Percentiles rank a stretch among this genome's conserved stretches.
Conservation (phyloP, 2,888 invertebrate genomes). For the Adela reaumurella region DNA sequence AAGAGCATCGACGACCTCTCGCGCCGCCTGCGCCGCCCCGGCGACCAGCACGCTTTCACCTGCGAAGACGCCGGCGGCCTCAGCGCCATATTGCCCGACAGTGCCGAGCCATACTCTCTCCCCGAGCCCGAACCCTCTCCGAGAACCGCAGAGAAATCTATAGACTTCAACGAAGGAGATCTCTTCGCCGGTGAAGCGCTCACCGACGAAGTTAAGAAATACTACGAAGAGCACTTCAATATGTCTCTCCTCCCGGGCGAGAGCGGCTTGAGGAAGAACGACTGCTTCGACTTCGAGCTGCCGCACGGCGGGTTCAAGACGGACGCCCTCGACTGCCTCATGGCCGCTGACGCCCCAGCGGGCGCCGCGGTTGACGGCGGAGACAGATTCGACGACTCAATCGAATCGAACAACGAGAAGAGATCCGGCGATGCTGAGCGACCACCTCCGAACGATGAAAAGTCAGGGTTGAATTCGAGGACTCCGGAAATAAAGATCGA, state of each 20-base stretch:
- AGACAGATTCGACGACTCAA: not conserved
- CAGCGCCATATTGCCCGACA: not conserved
- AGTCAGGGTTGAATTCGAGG: too few species aligned
- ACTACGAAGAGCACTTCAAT: constrained; percentile 42
- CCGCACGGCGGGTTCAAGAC: constrained; percentile 37
- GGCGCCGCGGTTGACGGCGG: not conserved
- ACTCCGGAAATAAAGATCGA: too few species aligned
- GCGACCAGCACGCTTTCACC: constrained; percentile 17
- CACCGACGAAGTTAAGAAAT: constrained; percentile 48
- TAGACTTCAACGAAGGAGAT: constrained; percentile 37
- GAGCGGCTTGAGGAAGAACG: constrained; percentile 33
- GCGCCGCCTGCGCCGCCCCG: constrained; percentile 45
- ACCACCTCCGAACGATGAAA: not conserved
- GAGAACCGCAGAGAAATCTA: not conserved
- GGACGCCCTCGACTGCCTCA: constrained; percentile 37
- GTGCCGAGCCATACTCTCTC: not conserved
- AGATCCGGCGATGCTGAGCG: too few species aligned
- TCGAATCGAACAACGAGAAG: not conserved
- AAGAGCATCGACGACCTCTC: constrained; percentile 50
- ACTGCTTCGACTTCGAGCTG: constrained; percentile 41
- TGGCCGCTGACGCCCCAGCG: constrained; percentile 20
- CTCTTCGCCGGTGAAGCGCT: constrained; percentile 47
- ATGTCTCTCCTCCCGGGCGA: constrained; percentile 41
- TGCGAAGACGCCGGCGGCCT: not conserved
- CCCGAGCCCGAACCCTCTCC: not conserved